Conservation (phyloP, 2,113 vertebrate species). For the Pterocles burchelli region DNA sequence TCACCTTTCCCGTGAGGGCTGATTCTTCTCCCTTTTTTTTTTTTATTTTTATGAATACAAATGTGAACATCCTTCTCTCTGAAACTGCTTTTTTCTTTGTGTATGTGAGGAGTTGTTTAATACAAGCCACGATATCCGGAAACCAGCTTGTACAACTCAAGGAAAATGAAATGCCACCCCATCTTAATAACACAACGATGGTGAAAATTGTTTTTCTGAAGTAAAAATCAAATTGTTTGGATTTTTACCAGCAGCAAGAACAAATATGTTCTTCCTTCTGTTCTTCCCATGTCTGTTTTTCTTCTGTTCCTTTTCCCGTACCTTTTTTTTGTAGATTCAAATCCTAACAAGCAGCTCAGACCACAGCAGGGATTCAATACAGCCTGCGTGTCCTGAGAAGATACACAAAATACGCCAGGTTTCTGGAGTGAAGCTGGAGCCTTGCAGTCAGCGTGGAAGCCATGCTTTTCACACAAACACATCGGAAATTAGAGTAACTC, state of each 20-base stretch:
- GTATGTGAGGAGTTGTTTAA: background rate
- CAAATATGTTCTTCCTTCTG: slow-evolving; percentile 63
- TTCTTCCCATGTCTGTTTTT: background rate
- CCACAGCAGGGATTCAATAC: background rate
- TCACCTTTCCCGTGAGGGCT: background rate
- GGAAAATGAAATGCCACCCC: background rate
- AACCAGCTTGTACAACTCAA: background rate
- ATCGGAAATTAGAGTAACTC: background rate
- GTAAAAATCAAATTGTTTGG: slow-evolving; percentile 5
- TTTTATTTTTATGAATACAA: background rate
- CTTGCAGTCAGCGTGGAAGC: background rate
- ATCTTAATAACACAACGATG: background rate
- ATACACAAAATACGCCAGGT: background rate
- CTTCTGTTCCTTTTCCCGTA: background rate
- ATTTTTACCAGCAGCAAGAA: slow-evolving; percentile 43
- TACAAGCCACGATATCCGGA: background rate
- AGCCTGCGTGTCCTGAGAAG: background rate
- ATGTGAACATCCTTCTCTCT: background rate
- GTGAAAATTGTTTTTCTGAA: slow-evolving; percentile 9
- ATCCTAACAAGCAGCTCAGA: background rate
- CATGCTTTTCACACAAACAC: background rate
- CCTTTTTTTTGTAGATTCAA: background rate
- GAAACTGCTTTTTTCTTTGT: background rate
- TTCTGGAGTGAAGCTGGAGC: background rate
- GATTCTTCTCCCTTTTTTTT: background rate